Evolutionary conservation across 2,113 vertebrate genomes (phyloP), one percentile per base, ranked within the genome.

Genomic region (Misgurnus mizolepis): DNA sequence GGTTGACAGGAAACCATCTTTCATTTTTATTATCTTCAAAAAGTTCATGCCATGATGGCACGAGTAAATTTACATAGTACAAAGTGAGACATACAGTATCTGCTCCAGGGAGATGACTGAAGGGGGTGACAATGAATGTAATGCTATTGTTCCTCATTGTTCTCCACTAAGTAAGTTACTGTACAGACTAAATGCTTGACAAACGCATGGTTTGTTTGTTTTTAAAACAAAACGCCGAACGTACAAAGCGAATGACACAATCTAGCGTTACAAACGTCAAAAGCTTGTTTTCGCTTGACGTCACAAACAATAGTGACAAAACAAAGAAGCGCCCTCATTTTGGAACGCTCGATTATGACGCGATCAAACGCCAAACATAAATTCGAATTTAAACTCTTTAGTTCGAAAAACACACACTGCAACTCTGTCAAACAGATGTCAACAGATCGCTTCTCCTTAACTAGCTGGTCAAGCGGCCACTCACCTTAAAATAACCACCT

Each of bases 401-500:
- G 14, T 55, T 55, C 15, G 14, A 55, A 56, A n/a, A 56, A 56
- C 15, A 53, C 49, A 12, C 49, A 11, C 10, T 53, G 27, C 27
- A 53, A 53, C 49, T 53, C 3, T 4, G 49, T 53, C 10, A 53
- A 12, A 18, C 55, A 8, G 55, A 58, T n/a, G n/a, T n/a, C 17
- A 18, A 58, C 4, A 58, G 6, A 56, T 7, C 14, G 17, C 6
- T 55, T 15, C 4, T 6, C 17, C 0, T 6, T 3, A n/a, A 1
- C 5, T 56, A 47, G 45, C 45, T 47, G 12, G 40, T 15, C 0
- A 4, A 43, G 40, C 8, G 39, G 9, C 9, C 11, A 50, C 89
- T 93, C 90, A 97, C 97, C 96, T 98, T 98, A 86, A 98, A 98
- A 88, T 99, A 98, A 0, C 97, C 97, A 12, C 97, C 97, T 88